Evolutionary conservation across 2,888 invertebrate genomes (phyloP).

Genomic region (Alcis repandata): DNA sequence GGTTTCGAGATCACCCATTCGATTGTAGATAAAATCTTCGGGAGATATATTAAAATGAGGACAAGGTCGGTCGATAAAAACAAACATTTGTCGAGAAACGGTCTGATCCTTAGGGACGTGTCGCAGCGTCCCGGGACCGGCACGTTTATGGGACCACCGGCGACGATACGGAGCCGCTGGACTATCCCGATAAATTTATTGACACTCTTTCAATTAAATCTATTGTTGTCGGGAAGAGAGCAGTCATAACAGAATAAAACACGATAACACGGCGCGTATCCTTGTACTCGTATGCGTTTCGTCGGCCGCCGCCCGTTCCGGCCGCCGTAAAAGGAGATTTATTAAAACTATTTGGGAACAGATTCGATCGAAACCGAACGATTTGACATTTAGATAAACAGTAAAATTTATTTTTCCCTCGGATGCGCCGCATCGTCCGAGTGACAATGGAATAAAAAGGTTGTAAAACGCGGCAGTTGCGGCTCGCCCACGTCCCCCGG

Average conservation of each 20-base stretch:
- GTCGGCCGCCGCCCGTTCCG: constrained; percentile 71
- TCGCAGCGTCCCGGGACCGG: constrained; percentile 64
- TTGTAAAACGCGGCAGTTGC: constrained; percentile 83
- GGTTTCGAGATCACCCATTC: constrained; percentile 61
- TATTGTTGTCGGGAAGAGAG: constrained; percentile 79
- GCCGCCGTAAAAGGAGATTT: constrained; percentile 85
- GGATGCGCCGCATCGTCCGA: constrained; percentile 72
- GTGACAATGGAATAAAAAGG: constrained; percentile 87
- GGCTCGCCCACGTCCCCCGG: constrained; percentile 80
- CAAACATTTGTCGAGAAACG: constrained; percentile 73
- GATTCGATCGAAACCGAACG: constrained; percentile 86
- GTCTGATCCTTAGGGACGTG: constrained; percentile 73
- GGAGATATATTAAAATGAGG: constrained; percentile 79
- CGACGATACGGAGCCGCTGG: constrained; percentile 66
- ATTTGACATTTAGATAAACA: constrained; percentile 87
- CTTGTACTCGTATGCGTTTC: constrained; percentile 73
- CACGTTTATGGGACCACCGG: constrained; percentile 80
- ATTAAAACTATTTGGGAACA: constrained; percentile 87
- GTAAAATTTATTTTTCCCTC: constrained; percentile 85
- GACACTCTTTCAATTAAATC: constrained; percentile 87
- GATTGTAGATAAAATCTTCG: constrained; percentile 67
- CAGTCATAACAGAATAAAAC: constrained; percentile 83
- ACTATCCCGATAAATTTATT: constrained; percentile 83
- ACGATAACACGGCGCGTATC: constrained; percentile 80
- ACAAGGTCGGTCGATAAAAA: constrained; percentile 81